phyloP scores from a whole-genome alignment of 1,140 invertebrate genomes.

The Sminthurinus signatus region DNA sequence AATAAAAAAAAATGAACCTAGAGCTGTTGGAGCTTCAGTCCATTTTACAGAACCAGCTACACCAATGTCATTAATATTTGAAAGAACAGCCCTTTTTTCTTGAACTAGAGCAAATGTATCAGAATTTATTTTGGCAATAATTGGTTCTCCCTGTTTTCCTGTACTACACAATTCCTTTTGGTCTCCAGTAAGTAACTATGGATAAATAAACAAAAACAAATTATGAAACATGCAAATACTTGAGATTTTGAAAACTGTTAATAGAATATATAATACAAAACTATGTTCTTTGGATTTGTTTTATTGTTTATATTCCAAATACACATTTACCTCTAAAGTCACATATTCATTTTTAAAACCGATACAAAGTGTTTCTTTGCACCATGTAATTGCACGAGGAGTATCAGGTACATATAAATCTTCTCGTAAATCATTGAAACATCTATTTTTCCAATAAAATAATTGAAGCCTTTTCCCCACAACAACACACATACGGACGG shows the following conservation, averaged over 20 bases:
- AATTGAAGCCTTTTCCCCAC: slow-evolving; percentile 80
- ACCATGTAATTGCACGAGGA: slow-evolving; percentile 67
- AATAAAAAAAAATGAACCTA: slow-evolving; percentile 52
- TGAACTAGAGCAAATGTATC: slow-evolving; percentile 67
- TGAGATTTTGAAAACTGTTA: no score
- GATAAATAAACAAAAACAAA: slow-evolving; percentile 24
- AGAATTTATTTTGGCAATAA: slow-evolving; percentile 65
- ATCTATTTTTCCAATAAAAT: slow-evolving; percentile 81
- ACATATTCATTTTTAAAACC: slow-evolving; percentile 78
- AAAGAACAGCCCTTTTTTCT: slow-evolving; percentile 76
- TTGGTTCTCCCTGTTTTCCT: slow-evolving; percentile 74
- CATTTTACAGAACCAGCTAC: slow-evolving; percentile 62
- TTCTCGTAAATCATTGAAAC: slow-evolving; percentile 66
- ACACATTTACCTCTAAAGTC: slow-evolving; percentile 59
- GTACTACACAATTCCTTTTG: slow-evolving; percentile 77
- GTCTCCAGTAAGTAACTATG: slow-evolving; percentile 49
- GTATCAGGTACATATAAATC: slow-evolving; percentile 59
- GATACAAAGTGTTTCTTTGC: slow-evolving; percentile 69
- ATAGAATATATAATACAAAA: no score
- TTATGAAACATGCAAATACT: slow-evolving; percentile 6
- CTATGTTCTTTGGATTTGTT: no score
- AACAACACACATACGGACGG: slow-evolving; percentile 77
- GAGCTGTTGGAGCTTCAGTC: slow-evolving; percentile 67
- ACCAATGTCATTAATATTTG: slow-evolving; percentile 47
- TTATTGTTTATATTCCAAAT: no score